These are phyloP conservation scores for Lobophora halterata DNA, from an alignment of 2,888 invertebrate genomes.

Conservation along the genomic window DNA sequence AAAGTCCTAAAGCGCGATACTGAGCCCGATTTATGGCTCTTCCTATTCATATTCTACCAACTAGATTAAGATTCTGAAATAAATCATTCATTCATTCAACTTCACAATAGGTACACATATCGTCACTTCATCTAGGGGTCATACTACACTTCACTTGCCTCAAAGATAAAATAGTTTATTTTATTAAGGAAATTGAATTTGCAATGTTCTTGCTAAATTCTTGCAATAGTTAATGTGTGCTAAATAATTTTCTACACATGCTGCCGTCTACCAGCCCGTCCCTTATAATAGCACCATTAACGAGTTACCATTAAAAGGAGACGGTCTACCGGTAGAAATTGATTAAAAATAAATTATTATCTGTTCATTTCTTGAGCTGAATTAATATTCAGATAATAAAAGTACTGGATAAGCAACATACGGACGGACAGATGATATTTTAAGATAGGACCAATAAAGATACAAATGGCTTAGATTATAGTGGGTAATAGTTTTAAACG, in stretches of 20 bases:
- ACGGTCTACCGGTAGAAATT: slow-evolving; percentile 24
- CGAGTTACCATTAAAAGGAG: slow-evolving; percentile 26
- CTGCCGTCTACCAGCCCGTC: slow-evolving; percentile 15
- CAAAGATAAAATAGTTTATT: no score
- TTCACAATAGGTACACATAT: no score
- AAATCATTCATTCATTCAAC: no score
- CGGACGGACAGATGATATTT: slow-evolving; percentile 51
- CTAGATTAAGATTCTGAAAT: no score
- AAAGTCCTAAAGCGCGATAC: no score
- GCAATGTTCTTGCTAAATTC: background rate
- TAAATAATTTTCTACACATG: slow-evolving; percentile 5
- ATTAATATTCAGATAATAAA: slow-evolving; percentile 43
- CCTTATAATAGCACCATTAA: slow-evolving; percentile 29
- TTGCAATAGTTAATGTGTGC: slow-evolving; percentile 7
- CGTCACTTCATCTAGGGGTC: no score
- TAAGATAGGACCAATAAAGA: slow-evolving; percentile 52
- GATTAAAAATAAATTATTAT: slow-evolving; percentile 31
- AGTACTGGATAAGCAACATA: slow-evolving; percentile 25
- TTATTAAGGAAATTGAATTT: slow-evolving; percentile 6
- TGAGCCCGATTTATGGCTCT: no score
- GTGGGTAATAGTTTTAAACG: slow-evolving; percentile 21
- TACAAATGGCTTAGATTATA: slow-evolving; percentile 45
- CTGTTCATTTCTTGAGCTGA: slow-evolving; percentile 27
- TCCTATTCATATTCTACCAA: no score
- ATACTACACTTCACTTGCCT: no score